Evolutionary conservation across 2,797 vertebrate genomes (phyloP).

Genomic region (Lepilemur septentrionalis): DNA sequence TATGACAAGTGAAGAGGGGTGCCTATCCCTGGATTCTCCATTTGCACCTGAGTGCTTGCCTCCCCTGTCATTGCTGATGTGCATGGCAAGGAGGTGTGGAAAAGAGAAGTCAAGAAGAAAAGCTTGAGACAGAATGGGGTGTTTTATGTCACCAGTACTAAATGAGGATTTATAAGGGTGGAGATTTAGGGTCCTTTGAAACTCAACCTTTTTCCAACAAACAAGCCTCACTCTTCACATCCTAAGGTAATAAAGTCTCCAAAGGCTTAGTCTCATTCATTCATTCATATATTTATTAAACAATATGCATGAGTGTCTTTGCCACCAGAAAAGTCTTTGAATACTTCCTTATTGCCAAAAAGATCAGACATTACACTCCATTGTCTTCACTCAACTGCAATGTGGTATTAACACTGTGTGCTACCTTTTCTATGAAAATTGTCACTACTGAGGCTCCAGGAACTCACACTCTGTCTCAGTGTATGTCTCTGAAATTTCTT

Average conservation of each 20-base stretch:
- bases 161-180: background rate
- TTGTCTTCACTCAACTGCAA: background rate
- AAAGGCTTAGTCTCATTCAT: background rate
- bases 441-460: background rate
- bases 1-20: background rate
- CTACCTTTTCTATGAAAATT: background rate
- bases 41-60: background rate
- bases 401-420: background rate
- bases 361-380: background rate
- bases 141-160: background rate
- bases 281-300: background rate
- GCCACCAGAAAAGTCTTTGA: background rate
- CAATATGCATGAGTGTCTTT: background rate
- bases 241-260: background rate
- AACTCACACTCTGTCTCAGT: background rate
- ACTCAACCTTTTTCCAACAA: background rate
- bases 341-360: background rate
- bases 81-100: background rate
- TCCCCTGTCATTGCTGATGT: background rate
- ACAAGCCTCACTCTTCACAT: background rate
- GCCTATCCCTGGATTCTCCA: background rate
- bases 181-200: background rate
- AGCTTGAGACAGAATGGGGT: background rate
- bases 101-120: background rate
- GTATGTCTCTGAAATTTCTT: background rate